Percentiles rank a stretch among this genome's conserved stretches.
These are phyloP conservation scores for Watsonalla cultraria DNA, from an alignment of 2,888 invertebrate genomes.

Conservation along the genomic window DNA sequence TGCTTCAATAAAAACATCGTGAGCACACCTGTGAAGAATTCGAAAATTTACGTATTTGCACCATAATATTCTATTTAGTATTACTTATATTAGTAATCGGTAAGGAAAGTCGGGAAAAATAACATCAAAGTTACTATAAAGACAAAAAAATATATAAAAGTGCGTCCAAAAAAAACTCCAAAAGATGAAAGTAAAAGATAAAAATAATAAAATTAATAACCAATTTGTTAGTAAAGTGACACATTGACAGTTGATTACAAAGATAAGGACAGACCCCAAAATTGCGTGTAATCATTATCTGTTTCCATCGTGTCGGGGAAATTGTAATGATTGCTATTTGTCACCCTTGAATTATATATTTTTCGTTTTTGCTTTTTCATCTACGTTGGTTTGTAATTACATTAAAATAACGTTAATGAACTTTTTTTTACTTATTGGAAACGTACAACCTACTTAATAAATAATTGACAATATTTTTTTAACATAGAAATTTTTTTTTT, in stretches of 20 bases:
- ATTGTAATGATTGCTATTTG: conserved; percentile 64
- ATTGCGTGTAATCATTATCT: conserved; percentile 56
- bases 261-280: conserved; percentile 41
- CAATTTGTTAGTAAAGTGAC: conserved; percentile 48
- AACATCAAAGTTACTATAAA: too few species aligned
- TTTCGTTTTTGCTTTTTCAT: conserved; percentile 6
- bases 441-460: too few species aligned
- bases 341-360: conserved; percentile 27
- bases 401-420: too few species aligned
- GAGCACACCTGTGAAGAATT: too few species aligned
- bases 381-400: not conserved
- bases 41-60: too few species aligned
- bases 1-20: too few species aligned
- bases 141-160: not conserved
- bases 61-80: too few species aligned
- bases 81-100: too few species aligned
- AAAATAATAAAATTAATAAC: conserved; percentile 48
- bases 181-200: conserved; percentile 22
- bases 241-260: conserved; percentile 51
- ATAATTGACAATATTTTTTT: too few species aligned
- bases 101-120: too few species aligned
- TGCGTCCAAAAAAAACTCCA: conserved; percentile 4
- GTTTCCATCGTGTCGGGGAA: conserved; percentile 32
- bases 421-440: too few species aligned
- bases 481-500: too few species aligned